Evolutionary conservation across 2,797 vertebrate genomes (phyloP).

Genomic region (Sebastes vulpes): DNA sequence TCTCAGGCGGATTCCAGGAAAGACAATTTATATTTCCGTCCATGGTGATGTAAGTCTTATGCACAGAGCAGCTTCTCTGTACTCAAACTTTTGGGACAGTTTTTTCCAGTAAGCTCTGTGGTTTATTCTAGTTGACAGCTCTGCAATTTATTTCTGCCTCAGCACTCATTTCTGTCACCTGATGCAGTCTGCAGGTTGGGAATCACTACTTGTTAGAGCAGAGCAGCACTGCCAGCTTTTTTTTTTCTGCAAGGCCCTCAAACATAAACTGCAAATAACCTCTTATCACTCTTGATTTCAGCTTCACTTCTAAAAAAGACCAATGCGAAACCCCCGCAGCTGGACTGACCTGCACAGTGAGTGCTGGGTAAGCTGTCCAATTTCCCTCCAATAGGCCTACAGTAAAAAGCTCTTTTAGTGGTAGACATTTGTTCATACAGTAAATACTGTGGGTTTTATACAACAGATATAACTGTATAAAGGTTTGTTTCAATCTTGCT

Average conservation of each 20-base stretch:
- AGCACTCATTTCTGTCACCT: conserved; percentile 65
- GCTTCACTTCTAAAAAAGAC: conserved; percentile 4
- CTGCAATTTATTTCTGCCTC: conserved; percentile 65
- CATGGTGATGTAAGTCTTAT: conserved; percentile 35
- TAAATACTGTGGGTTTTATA: not conserved
- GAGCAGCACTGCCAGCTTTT: conserved; percentile 20
- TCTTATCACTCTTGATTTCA: conserved; percentile 44
- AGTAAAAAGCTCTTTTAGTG: not conserved
- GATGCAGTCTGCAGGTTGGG: conserved; percentile 52
- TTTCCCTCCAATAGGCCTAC: not conserved
- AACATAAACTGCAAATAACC: conserved; percentile 48
- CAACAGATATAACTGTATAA: not conserved
- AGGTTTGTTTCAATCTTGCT: not conserved
- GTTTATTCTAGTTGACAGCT: conserved; percentile 69
- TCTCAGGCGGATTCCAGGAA: not conserved
- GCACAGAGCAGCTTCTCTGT: conserved; percentile 36
- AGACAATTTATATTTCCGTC: conserved; percentile 27
- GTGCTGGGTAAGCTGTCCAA: not conserved
- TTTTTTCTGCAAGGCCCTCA: conserved; percentile 7
- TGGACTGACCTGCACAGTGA: conserved; percentile 6
- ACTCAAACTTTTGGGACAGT: conserved; percentile 38
- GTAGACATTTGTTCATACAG: not conserved
- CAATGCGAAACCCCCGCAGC: conserved; percentile 24
- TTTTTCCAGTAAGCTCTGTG: conserved; percentile 45
- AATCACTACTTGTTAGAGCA: conserved; percentile 58